Conservation (phyloP, 2,113 vertebrate genomes). For the Orcinus orca region DNA sequence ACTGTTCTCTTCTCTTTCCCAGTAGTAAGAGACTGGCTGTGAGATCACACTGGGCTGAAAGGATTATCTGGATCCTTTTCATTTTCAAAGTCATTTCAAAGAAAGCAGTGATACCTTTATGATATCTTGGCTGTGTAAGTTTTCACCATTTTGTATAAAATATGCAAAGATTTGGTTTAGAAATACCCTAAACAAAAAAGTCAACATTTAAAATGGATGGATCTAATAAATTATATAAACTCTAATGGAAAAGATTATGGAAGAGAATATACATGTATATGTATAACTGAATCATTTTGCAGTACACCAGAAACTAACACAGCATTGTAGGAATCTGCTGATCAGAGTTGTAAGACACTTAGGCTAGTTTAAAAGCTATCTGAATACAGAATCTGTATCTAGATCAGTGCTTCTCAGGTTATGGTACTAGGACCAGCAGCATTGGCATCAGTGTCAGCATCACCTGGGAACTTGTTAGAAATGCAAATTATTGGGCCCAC, state of each 20-base stretch:
- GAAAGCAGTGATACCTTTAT: neutral
- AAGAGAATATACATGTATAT: too few relatives aligned
- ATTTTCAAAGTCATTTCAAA: neutral
- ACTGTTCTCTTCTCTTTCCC: neutral
- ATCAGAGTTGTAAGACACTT: neutral
- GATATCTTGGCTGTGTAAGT: neutral
- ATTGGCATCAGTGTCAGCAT: neutral
- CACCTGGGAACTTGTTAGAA: neutral
- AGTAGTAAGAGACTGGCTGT: neutral
- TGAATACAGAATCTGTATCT: neutral
- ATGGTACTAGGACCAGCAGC: neutral
- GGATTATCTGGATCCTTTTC: neutral
- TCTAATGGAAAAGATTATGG: too few relatives aligned
- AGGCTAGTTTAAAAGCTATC: neutral
- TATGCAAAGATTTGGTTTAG: neutral
- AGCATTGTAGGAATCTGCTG: neutral
- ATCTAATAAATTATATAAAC: too few relatives aligned
- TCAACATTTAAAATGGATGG: neutral
- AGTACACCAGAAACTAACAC: neutral
- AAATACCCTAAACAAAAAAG: neutral
- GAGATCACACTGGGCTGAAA: neutral
- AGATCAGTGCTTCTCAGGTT: neutral
- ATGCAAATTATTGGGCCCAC: neutral
- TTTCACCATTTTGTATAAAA: neutral
- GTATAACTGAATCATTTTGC: too few relatives aligned